phyloP scores from a whole-genome alignment of 2,888 invertebrate genomes.

The Cheilosia pagana region DNA sequence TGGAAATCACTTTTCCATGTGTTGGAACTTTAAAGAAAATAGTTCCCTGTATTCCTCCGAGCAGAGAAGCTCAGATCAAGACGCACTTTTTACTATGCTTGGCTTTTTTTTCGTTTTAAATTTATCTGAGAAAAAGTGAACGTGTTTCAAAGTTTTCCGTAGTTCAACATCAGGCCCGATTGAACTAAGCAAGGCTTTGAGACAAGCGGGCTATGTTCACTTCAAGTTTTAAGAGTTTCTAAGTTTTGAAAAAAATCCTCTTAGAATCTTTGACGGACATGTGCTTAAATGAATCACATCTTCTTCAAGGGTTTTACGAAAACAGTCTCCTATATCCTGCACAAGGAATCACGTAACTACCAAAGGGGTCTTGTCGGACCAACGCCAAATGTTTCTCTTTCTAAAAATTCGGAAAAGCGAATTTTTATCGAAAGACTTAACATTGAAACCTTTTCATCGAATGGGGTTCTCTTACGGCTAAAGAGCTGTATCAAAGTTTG shows the following conservation, averaged over 20 bases:
- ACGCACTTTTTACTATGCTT: background rate
- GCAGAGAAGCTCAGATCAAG: background rate
- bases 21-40: too few species aligned
- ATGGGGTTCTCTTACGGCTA: background rate
- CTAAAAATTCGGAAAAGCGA: constrained; percentile 15
- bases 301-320: constrained; percentile 5
- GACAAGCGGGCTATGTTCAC: constrained; percentile 50
- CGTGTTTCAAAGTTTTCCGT: constrained; percentile 47
- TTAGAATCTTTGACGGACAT: constrained; percentile 12
- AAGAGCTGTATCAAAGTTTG: constrained; percentile 18
- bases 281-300: background rate
- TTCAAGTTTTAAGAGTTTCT: constrained; percentile 4
- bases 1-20: background rate
- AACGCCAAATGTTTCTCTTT: constrained; percentile 11
- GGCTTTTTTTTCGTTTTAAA: background rate
- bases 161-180: constrained; percentile 44
- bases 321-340: background rate
- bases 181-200: constrained; percentile 44
- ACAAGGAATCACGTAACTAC: background rate
- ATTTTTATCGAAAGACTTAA: constrained; percentile 23
- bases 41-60: too few species aligned
- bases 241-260: constrained; percentile 19
- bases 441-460: constrained; percentile 1
- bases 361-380: background rate
- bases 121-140: constrained; percentile 10